Evolutionary conservation across 2,797 vertebrate genomes (phyloP), one percentile per base, ranked within the genome.

Genomic region (Cuculus canorus): DNA sequence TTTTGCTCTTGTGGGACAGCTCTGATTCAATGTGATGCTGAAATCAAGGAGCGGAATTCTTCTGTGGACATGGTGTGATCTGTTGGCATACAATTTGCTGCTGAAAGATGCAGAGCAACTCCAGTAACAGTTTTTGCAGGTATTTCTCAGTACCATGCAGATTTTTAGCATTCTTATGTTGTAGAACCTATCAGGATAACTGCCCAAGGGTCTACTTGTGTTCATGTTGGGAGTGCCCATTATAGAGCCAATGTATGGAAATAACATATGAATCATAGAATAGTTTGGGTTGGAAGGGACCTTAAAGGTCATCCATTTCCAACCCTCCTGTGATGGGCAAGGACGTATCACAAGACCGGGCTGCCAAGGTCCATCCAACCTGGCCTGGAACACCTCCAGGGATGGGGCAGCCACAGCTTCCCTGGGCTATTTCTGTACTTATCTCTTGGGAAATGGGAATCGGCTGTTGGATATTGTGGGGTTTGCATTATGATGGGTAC

Each of bases 391-490:
- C n/a, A n/a, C n/a, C n/a, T n/a, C n/a, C n/a, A n/a, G n/a, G n/a
- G n/a, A n/a, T n/a, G n/a, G n/a, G n/a, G n/a, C n/a, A n/a, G n/a
- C n/a, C n/a, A n/a, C n/a, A n/a, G n/a, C n/a, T n/a, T n/a, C n/a
- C n/a, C n/a, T n/a, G n/a, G n/a, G n/a, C n/a, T n/a, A n/a, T 41
- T 35, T 59, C 35, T 35, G 13, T 30, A 5, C 25, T 81, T 52
- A 28, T 48, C 32, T 41, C 19, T 59, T 41, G 32, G 37, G 71
- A 68, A n/a, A 47, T 24, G n/a, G 21, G 16, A 28, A 35, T 69
- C 3, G 1, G 28, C 32, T n/a, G 17, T 28, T 1, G 0, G 28
- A 10, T 32, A 28, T 35, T 28, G 25, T 10, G 30, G 53, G 73
- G 71, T 23, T 7, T 56, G 28, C 9, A 3, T 7, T 82, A 41